Base-by-base conservation (phyloP, 1,140 invertebrate species). In the Eupeodes corollae region DNA sequence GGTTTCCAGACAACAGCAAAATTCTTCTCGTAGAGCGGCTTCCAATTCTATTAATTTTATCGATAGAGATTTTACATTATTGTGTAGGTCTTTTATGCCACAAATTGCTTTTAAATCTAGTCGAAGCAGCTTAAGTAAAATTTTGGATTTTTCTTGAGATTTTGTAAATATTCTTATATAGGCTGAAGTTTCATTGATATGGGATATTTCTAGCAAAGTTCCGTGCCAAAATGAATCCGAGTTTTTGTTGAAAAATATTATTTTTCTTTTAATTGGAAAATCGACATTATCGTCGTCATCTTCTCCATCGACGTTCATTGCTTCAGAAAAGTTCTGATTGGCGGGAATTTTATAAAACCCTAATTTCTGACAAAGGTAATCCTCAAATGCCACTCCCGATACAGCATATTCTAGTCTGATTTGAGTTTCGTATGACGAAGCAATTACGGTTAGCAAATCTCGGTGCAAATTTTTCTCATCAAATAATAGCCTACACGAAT, bases 391-490 rank as follows among this genome's bases (percentile, higher is more conserved):
- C 15, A 33, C 11, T 16, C 26, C 32, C 44, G 47, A 30, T 11
- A 26, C 14, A 14, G 13, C 10, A 33, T 13, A 18, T 16, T n/a
- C 12, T 14, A 51, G 44, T 15, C 13, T 26, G 1, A 51, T 44
- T 32, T 38, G 15, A 12, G 35, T 33, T 30, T 48, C 42, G 30
- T 35, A 14, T 18, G 30, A 44, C 6, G 43, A 19, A 35, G 44
- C 40, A n/a, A 46, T 46, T 10, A 19, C 40, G 13, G 50, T 37
- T 18, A 51, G 16, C 16, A 51, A 51, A 43, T 51, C 50, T 35
- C 47, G 50, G 44, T 51, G 46, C 15, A 44, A 31, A 31, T 35
- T 35, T n/a, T n/a, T 3, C 16, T 11, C 18, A 10, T 33, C 15
- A 48, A 51, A 51, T 6, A 8, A 26, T 3, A 51, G 14, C n/a